Conservation (phyloP, 2,888 invertebrate species). For the Kryphioiulus occultus region DNA sequence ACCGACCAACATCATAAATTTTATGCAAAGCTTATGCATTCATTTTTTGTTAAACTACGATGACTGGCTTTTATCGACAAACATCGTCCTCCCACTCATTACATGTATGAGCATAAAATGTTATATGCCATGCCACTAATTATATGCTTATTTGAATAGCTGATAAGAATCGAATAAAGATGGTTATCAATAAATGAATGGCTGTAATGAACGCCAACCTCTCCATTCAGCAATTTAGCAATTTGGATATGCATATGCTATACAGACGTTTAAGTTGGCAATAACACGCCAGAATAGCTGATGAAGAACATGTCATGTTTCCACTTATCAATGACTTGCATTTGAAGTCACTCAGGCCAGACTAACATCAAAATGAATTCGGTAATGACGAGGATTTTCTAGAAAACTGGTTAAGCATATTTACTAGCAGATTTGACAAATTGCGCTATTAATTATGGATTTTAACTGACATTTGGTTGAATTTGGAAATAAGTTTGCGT, state of each 20-base stretch:
- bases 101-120: not conserved
- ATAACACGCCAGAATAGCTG: not conserved
- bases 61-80: not conserved
- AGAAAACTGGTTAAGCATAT: not conserved
- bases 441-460: no score
- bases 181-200: slow-evolving; percentile 17
- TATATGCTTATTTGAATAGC: slow-evolving; percentile 6
- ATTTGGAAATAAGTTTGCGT: no score
- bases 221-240: not conserved
- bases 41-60: not conserved
- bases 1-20: no score
- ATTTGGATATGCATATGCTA: not conserved
- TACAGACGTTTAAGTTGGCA: not conserved
- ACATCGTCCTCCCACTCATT: not conserved
- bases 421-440: no score
- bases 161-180: not conserved
- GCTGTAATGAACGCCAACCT: not conserved
- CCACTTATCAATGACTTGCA: not conserved
- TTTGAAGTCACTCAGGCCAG: not conserved
- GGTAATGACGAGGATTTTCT: not conserved
- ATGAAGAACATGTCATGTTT: not conserved
- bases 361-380: not conserved
- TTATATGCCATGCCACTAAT: not conserved
- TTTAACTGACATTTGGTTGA: no score
- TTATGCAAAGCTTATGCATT: no score